Evolutionary conservation across 2,113 vertebrate genomes (phyloP).

Genomic region (Hippocampus barbouri): DNA sequence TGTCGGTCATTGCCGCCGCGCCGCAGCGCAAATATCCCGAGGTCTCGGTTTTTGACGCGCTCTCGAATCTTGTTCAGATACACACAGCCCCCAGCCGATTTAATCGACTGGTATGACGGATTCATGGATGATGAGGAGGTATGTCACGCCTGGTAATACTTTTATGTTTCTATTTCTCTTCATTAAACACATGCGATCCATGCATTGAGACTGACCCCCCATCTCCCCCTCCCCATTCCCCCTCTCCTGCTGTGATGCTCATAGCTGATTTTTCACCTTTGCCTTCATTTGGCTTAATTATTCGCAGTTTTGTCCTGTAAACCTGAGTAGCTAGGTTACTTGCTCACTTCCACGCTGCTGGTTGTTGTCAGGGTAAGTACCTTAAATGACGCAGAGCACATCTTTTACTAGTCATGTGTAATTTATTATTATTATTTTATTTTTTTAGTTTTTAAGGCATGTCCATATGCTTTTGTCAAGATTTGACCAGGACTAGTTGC

Average conservation of each 20-base stretch:
- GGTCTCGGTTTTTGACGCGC: neutral
- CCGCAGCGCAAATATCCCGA: neutral
- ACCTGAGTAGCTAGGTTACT: constrained; percentile 58
- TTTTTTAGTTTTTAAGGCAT: constrained; percentile 47
- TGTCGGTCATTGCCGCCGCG: no score
- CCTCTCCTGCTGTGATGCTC: constrained; percentile 65
- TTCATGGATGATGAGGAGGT: constrained; percentile 99
- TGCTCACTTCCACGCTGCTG: constrained; percentile 51
- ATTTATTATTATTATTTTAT: constrained; percentile 3
- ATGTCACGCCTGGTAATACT: constrained; percentile 97
- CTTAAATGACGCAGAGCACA: constrained; percentile 40
- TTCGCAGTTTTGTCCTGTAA: constrained; percentile 49
- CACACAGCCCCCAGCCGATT: constrained; percentile 94
- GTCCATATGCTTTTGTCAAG: constrained; percentile 42
- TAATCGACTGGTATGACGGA: constrained; percentile 97
- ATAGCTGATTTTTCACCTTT: constrained; percentile 80
- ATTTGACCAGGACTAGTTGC: constrained; percentile 63
- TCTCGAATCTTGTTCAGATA: constrained; percentile 76
- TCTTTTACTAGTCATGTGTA: constrained; percentile 30
- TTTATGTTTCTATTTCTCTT: constrained; percentile 65
- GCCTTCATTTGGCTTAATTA: constrained; percentile 79
- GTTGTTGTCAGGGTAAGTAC: constrained; percentile 68
- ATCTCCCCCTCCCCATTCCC: neutral
- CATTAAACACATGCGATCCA: constrained; percentile 27
- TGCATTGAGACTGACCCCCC: constrained; percentile 11